Conservation (phyloP, 2,888 invertebrate genomes). For the Nipponacmea schrenckii region DNA sequence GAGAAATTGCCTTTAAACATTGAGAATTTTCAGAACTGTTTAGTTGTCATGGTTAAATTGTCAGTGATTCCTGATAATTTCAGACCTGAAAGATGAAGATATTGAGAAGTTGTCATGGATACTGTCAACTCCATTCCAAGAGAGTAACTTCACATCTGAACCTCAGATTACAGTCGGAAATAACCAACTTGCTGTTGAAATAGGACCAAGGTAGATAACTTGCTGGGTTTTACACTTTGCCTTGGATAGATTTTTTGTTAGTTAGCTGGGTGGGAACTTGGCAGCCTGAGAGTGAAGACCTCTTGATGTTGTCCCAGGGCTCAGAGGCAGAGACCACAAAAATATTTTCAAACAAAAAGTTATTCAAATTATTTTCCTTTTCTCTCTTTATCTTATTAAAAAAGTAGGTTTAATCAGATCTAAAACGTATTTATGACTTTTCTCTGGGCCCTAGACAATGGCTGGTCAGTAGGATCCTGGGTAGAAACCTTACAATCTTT, state of each 20-base stretch:
- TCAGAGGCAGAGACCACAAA: neutral
- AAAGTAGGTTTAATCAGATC: too few species aligned
- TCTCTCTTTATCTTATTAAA: too few species aligned
- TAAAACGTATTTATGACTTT: too few species aligned
- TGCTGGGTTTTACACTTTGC: neutral
- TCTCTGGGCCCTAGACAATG: too few species aligned
- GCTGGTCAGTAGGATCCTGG: too few species aligned
- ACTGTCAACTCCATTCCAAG: slow-evolving; percentile 74
- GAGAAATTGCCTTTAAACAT: too few species aligned
- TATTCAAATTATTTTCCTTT: too few species aligned
- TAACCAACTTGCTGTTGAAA: slow-evolving; percentile 77
- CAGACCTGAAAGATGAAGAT: slow-evolving; percentile 73
- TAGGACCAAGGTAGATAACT: slow-evolving; percentile 81
- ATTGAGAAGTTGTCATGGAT: slow-evolving; percentile 77
- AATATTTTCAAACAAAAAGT: too few species aligned
- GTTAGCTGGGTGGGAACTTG: neutral
- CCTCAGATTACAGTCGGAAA: slow-evolving; percentile 29
- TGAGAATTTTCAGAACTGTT: too few species aligned
- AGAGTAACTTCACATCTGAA: slow-evolving; percentile 39
- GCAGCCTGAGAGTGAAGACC: neutral
- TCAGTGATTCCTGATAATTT: slow-evolving; percentile 8
- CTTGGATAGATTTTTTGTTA: neutral
- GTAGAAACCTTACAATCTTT: too few species aligned
- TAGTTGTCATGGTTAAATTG: too few species aligned
- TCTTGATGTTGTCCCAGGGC: neutral